Conservation (phyloP, 2,113 vertebrate genomes). For the Myotis yumanensis region DNA sequence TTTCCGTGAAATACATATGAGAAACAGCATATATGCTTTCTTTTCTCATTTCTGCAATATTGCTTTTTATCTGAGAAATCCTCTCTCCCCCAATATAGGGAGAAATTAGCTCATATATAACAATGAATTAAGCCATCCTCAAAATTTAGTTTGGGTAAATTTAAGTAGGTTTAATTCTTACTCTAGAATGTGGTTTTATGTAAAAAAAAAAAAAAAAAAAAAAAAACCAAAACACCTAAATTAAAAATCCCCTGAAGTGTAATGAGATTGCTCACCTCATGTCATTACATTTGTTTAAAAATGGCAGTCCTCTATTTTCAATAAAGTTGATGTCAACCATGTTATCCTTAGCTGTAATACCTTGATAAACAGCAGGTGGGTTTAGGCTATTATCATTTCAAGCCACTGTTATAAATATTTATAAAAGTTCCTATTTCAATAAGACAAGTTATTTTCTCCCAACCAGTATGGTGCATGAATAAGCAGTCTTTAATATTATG, state of each 20-base stretch:
- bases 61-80: conserved; percentile 18
- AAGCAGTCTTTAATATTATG: not conserved
- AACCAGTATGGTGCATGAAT: not conserved
- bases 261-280: not conserved
- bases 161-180: not conserved
- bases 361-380: conserved; percentile 6
- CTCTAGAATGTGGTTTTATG: not conserved
- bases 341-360: not conserved
- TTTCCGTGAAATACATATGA: conserved; percentile 14
- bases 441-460: conserved; percentile 34
- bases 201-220: not conserved
- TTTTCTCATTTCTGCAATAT: conserved; percentile 14
- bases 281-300: conserved; percentile 41
- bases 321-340: conserved; percentile 28
- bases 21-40: conserved; percentile 34
- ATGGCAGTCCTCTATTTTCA: not conserved
- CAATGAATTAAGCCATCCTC: not conserved
- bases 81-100: not conserved
- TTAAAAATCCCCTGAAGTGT: not conserved
- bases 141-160: not conserved
- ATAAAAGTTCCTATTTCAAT: not conserved
- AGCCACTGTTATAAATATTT: conserved; percentile 34
- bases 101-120: not conserved
- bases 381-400: conserved; percentile 31
- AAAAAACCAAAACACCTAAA: not conserved